Percentiles rank a stretch among this genome's conserved stretches.
Evolutionary conservation across 2,113 vertebrate genomes (phyloP).

Genomic region (Acrocephalus kingi): DNA sequence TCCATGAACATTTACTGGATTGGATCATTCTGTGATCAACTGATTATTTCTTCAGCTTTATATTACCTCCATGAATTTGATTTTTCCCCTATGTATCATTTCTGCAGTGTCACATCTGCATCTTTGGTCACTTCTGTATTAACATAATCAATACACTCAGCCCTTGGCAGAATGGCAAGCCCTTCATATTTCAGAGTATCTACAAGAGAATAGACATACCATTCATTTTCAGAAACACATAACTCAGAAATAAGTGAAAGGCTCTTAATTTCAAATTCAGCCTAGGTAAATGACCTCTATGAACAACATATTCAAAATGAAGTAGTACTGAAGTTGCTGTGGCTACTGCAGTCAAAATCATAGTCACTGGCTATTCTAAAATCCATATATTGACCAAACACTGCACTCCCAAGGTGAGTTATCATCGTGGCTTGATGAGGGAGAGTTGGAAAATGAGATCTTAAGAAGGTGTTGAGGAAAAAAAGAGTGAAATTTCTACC

Average conservation of each 20-base stretch:
- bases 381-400: background rate
- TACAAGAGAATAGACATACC: background rate
- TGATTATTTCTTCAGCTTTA: background rate
- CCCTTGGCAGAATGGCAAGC: conserved; percentile 16
- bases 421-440: background rate
- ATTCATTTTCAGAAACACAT: conserved; percentile 16
- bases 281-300: background rate
- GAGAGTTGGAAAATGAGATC: background rate
- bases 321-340: background rate
- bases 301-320: background rate
- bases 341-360: background rate
- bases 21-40: background rate
- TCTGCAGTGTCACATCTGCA: background rate
- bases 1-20: background rate
- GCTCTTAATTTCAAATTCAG: background rate
- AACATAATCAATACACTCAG: conserved; percentile 12
- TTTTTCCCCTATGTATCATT: background rate
- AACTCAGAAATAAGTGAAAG: conserved; percentile 5
- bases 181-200: background rate
- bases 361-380: background rate
- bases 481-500: background rate
- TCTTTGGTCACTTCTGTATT: background rate
- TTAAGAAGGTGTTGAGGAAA: background rate
- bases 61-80: background rate
- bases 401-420: background rate